Conservation (phyloP, 2,797 vertebrate genomes). For the Characodon lateralis region DNA sequence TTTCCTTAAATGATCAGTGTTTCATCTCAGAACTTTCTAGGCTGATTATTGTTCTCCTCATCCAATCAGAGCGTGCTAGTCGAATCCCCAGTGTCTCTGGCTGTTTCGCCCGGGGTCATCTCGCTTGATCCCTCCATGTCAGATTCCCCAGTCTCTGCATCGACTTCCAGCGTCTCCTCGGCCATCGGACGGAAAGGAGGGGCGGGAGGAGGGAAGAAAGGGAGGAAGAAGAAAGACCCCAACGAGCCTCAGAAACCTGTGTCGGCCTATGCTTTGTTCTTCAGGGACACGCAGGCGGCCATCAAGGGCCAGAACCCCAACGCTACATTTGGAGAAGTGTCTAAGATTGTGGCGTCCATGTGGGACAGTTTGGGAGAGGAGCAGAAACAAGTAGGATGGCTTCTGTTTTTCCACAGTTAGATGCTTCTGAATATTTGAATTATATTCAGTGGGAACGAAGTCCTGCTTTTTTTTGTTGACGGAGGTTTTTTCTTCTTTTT, state of each 20-base stretch:
- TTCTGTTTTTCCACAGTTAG: neutral
- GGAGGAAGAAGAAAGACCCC: conserved; percentile 83
- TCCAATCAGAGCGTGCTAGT: conserved; percentile 78
- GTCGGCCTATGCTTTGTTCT: conserved; percentile 92
- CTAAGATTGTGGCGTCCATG: conserved; percentile 95
- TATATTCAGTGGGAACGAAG: neutral
- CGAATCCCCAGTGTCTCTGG: conserved; percentile 78
- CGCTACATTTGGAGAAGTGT: conserved; percentile 91
- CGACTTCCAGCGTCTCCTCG: conserved; percentile 34
- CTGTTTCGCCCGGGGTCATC: conserved; percentile 71
- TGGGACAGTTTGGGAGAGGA: conserved; percentile 95
- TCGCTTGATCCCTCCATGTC: conserved; percentile 74
- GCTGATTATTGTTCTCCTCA: rapidly evolving
- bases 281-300: conserved; percentile 91
- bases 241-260: conserved; percentile 91
- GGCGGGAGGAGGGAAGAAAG: conserved; percentile 57
- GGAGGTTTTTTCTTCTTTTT: neutral
- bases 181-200: conserved; percentile 48
- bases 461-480: neutral
- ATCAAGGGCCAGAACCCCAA: conserved; percentile 94
- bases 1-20: neutral
- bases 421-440: neutral
- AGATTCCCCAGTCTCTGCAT: conserved; percentile 49
- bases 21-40: neutral
- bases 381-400: conserved; percentile 87